A percentile compares a stretch with the other conserved stretches of the same genome.
Evolutionary conservation across 2,888 invertebrate species (phyloP).

Genomic region (Drosophila merina): DNA sequence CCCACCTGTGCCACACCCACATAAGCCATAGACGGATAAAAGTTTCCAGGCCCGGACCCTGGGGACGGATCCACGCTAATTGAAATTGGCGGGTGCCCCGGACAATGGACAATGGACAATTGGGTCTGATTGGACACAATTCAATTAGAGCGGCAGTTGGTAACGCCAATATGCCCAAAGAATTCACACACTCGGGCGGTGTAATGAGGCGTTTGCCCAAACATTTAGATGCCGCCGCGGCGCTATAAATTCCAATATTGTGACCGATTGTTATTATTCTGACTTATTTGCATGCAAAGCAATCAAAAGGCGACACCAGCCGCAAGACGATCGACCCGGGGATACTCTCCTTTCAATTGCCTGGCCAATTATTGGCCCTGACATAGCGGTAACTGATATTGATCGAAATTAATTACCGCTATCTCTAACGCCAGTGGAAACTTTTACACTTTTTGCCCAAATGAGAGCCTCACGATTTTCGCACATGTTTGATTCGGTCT

Average conservation of each 20-base stretch:
- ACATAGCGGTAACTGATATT: slow-evolving; percentile 27
- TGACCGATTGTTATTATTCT: slow-evolving; percentile 14
- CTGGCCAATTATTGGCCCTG: slow-evolving; percentile 18
- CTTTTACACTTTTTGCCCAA: neutral
- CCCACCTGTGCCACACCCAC: slow-evolving; percentile 42
- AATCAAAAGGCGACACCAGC: neutral
- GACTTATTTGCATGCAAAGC: slow-evolving; percentile 36
- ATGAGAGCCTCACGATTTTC: slow-evolving; percentile 24
- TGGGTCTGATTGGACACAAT: slow-evolving; percentile 47
- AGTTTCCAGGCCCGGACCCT: slow-evolving; percentile 32
- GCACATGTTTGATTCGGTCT: neutral
- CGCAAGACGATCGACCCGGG: slow-evolving; percentile 14
- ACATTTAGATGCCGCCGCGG: slow-evolving; percentile 35
- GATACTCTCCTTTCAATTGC: slow-evolving; percentile 38
- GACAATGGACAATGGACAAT: slow-evolving; percentile 33
- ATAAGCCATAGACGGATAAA: slow-evolving; percentile 19
- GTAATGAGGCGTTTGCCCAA: slow-evolving; percentile 44
- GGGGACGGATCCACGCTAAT: slow-evolving; percentile 20
- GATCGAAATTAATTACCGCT: slow-evolving; percentile 29
- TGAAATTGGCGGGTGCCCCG: slow-evolving; percentile 34
- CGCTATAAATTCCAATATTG: slow-evolving; percentile 34
- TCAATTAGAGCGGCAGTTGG: slow-evolving; percentile 41
- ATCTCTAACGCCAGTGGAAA: slow-evolving; percentile 22
- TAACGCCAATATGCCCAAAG: slow-evolving; percentile 30
- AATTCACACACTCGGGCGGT: slow-evolving; percentile 41